These are phyloP conservation scores for Odontocerum albicorne DNA, from an alignment of 2,888 invertebrate species.

Conservation along the genomic window DNA sequence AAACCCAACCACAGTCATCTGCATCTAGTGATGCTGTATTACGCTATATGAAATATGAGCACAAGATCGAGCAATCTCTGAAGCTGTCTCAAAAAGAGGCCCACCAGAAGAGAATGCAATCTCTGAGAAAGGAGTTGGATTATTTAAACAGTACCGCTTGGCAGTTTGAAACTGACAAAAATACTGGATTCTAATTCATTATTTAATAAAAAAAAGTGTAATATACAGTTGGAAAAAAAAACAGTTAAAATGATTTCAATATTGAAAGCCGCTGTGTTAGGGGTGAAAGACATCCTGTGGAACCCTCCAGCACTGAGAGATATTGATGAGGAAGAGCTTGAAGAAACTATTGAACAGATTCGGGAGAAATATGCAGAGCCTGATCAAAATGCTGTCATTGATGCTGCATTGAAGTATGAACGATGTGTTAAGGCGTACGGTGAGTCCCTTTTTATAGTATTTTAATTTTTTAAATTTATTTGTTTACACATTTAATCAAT, in stretches of 20 bases:
- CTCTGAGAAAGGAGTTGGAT: conserved; percentile 72
- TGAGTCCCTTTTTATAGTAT: too few relatives aligned
- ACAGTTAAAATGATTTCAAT: conserved; percentile 51
- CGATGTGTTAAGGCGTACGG: too few relatives aligned
- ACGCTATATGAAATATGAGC: conserved; percentile 56
- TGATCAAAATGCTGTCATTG: too few relatives aligned
- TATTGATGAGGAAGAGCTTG: conserved; percentile 42
- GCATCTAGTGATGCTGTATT: conserved; percentile 37
- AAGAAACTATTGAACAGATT: background rate
- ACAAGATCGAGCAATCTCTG: conserved; percentile 57
- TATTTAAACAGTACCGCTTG: conserved; percentile 79
- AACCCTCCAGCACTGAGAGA: conserved; percentile 38
- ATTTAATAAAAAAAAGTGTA: background rate
- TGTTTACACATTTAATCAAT: too few relatives aligned
- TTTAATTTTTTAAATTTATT: too few relatives aligned
- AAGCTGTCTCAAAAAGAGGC: conserved; percentile 64
- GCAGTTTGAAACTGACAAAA: conserved; percentile 75
- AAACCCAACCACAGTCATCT: conserved; percentile 7
- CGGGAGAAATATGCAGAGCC: conserved; percentile 45
- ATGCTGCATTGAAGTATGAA: too few relatives aligned
- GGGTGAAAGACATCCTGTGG: conserved; percentile 46
- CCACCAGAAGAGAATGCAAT: conserved; percentile 71
- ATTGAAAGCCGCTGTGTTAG: conserved; percentile 47
- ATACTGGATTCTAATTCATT: conserved; percentile 55
- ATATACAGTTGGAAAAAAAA: too few relatives aligned